Base-by-base conservation (phyloP, 2,888 invertebrate species). In the Philonicus albiceps region DNA sequence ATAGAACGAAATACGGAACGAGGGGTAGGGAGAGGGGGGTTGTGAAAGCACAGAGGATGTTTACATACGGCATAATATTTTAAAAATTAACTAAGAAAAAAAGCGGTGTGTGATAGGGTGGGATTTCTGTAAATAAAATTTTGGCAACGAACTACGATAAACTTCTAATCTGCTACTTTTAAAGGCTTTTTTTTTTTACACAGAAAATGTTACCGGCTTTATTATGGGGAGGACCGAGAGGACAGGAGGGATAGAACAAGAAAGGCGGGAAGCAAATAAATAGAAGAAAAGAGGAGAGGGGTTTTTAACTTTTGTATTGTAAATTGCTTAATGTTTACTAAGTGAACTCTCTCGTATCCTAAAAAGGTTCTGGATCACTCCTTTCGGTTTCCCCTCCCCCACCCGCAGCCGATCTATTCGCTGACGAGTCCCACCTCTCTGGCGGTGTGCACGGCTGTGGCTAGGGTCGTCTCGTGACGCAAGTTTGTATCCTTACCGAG, bases 391-490 rank as follows among this genome's bases (percentile, higher is more conserved):
- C n/a, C 19, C 37, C 37, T n/a, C n/a, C n/a, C n/a, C n/a, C n/a
- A n/a, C n/a, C 34, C 37, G 4, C 19, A 11, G 40, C 31, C 8
- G 16, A 7, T 86, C 89, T 91, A 92, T 90, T 92, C 92, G 90
- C 92, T 92, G 90, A 92, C 91, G 89, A 92, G 90, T 88, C 90
- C 92, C 89, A 92, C 90, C 89, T 92, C 92, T 74, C 92, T 85
- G 49, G 90, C 19, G 4, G 73, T 1, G 72, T 86, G 86, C 34
- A 87, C 86, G 16, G 75, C 85, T 76, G 86, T 88, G 76, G 88
- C 88, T 8, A 88, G 85, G 40, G 88, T 85, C 72, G 88, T 86
- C 27, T 87, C 87, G 76, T 86, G 78, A 84, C 87, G 86, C 34
- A 87, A 84, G 37, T 87, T 87, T 72, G 86, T 86, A 72, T 86